Base-by-base conservation (phyloP, 2,113 vertebrate genomes). In the Zosterops pallidus region DNA sequence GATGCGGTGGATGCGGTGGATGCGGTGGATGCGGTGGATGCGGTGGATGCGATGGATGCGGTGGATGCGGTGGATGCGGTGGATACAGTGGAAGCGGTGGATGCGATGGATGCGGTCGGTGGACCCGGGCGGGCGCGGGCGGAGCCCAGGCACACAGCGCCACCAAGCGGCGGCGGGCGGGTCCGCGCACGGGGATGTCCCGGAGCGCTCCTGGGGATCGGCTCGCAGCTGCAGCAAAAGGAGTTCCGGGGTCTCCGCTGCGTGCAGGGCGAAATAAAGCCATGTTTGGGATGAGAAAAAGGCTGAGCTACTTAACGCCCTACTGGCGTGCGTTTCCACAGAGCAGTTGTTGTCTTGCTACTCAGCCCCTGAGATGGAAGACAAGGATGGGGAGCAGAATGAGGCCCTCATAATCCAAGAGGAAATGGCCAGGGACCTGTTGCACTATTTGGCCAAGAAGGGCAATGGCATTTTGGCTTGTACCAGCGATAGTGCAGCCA, bases 1-100 rank as follows among this genome's bases (percentile, higher is more conserved):
- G 6, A 23, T 4, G 21, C 1, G 3, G 0, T 37, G 47, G 5
- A 18, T 12, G 14, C 3, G 3, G 1, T 16, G 41, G 28, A 53
- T 11, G 11, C 39, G 39, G 11, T 39, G 39, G 39, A 39, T 39
- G 31, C 21, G 2, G 2, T 25, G 57, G n/a, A 21, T 56, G 31
- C 19, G 1, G 3, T 33, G 26, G 19, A 9, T 4, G 20, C 3
- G 14, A 10, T 35, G 28, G 20, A 10, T 21, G 39, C 7, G 3
- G 4, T 19, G 35, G 59, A 28, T 8, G 59, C 11, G 2, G 4
- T 20, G 31, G 23, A 15, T 14, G 39, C 13, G 2, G 1, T 29
- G 62, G 17, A 8, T 12, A 8, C 17, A 2, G 9, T 28, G 37
- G 18, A 19, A 8, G 25, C 8, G 5, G 6, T 22, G 62, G 21